Evolutionary conservation across 2,113 vertebrate genomes (phyloP), one percentile per base, ranked within the genome.

Genomic region (Climacteris rufus): DNA sequence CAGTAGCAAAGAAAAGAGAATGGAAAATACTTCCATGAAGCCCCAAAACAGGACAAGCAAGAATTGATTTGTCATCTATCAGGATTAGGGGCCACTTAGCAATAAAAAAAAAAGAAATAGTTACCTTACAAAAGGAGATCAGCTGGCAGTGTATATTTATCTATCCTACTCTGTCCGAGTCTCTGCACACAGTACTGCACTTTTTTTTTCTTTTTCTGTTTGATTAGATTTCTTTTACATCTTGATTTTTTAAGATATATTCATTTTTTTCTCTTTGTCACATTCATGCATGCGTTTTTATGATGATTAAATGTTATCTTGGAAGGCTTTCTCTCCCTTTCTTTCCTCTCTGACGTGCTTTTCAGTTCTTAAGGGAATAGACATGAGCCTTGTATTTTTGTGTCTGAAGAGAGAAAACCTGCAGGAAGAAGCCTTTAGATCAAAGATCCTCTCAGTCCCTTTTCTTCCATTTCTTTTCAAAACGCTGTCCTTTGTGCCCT

Each of bases 391-490:
- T 44, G 56, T 64, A 80, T 81, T 92, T 88, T 83, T 92, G 33
- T 74, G 50, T 82, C 91, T 95, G 71, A 50, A 88, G 63, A 92
- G 72, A 93, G 49, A 95, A 96, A 94, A 94, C 82, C 82, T 91
- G 64, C 59, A 93, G 96, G 90, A 95, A 93, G 85, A 88, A 95
- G 53, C 66, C 64, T 93, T 86, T 92, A 81, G 52, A 96, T 92
- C 71, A 94, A 93, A 94, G 76, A 90, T 87, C 76, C 30, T 66
- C 76, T 94, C 39, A 33, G 79, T 49, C 47, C 13, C 56, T 95
- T 95, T 83, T 87, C 65, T 90, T 92, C 35, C 53, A 87, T 93
- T 81, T 81, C 72, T 96, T 95, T 90, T 96, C 79, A 64, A 74
- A 83, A 65, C 0, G 1, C 18, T 4, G 12, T 79, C 75, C 82